phyloP scores from a whole-genome alignment of 2,888 invertebrate genomes.

The Rhingia rostrata region DNA sequence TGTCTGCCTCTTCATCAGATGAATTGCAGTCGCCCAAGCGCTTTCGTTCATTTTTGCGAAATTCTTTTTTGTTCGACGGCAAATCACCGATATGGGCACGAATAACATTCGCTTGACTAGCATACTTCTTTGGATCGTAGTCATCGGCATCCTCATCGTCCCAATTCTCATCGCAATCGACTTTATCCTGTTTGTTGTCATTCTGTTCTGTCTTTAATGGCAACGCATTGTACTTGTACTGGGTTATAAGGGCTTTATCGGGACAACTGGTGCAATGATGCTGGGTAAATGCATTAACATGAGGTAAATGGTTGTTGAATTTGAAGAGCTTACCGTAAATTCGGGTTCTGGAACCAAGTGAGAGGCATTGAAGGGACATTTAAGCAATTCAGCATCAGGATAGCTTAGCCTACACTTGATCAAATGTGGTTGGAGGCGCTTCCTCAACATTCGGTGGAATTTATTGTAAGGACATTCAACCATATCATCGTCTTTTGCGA shows the following conservation, averaged over 20 bases:
- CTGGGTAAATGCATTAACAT: constrained; percentile 58
- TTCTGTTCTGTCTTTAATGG: constrained; percentile 73
- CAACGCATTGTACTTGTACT: constrained; percentile 72
- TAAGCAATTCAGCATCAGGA: constrained; percentile 81
- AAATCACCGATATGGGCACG: constrained; percentile 77
- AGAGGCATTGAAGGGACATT: constrained; percentile 85
- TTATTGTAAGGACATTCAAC: constrained; percentile 85
- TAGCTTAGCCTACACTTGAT: constrained; percentile 85
- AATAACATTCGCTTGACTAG: constrained; percentile 76
- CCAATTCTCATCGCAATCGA: constrained; percentile 76
- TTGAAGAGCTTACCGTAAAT: constrained; percentile 46
- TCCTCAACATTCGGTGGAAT: constrained; percentile 84
- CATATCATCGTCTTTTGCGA: constrained; percentile 77
- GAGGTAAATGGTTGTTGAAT: background rate
- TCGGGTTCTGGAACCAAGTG: constrained; percentile 85
- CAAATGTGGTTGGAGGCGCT: constrained; percentile 85
- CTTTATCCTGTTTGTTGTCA: constrained; percentile 74
- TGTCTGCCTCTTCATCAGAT: constrained; percentile 47
- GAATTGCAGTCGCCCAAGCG: constrained; percentile 75
- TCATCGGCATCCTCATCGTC: constrained; percentile 76
- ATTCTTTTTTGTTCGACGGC: constrained; percentile 78
- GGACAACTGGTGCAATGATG: constrained; percentile 76
- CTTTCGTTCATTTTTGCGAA: constrained; percentile 78
- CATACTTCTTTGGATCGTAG: constrained; percentile 78
- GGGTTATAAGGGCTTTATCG: constrained; percentile 74